Evolutionary conservation across 2,113 vertebrate species (phyloP).

Genomic region (Archilochus colubris): DNA sequence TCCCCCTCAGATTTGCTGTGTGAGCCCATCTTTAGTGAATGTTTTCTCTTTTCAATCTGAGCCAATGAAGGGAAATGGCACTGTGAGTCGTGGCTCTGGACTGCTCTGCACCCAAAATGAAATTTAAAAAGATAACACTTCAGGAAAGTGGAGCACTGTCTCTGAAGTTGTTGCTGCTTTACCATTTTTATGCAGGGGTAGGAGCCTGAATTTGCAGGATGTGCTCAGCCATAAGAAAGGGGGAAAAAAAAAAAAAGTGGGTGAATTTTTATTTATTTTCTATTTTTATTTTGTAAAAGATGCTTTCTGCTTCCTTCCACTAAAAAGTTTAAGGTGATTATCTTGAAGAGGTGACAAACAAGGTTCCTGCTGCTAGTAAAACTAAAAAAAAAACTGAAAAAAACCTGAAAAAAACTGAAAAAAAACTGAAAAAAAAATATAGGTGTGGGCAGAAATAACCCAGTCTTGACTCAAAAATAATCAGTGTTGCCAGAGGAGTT

Average conservation of each 20-base stretch:
- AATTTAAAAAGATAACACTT: background rate
- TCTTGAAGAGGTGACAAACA: background rate
- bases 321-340: background rate
- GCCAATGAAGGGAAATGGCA: background rate
- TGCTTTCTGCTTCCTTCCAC: background rate
- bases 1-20: background rate
- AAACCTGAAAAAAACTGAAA: too few relatives aligned
- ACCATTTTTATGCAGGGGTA: background rate
- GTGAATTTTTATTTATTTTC: background rate
- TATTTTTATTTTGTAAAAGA: background rate
- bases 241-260: too few relatives aligned
- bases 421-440: background rate
- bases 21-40: background rate
- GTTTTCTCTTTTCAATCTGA: background rate
- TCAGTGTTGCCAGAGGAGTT: background rate
- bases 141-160: background rate
- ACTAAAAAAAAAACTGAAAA: too few relatives aligned
- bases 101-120: background rate
- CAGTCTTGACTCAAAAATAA: background rate
- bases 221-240: background rate
- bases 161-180: background rate
- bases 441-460: background rate
- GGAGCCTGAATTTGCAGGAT: background rate
- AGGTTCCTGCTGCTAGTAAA: background rate
- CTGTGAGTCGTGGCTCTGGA: background rate